These are phyloP conservation scores for Ecdyonurus torrentis DNA, from an alignment of 2,888 invertebrate genomes.

Conservation along the genomic window DNA sequence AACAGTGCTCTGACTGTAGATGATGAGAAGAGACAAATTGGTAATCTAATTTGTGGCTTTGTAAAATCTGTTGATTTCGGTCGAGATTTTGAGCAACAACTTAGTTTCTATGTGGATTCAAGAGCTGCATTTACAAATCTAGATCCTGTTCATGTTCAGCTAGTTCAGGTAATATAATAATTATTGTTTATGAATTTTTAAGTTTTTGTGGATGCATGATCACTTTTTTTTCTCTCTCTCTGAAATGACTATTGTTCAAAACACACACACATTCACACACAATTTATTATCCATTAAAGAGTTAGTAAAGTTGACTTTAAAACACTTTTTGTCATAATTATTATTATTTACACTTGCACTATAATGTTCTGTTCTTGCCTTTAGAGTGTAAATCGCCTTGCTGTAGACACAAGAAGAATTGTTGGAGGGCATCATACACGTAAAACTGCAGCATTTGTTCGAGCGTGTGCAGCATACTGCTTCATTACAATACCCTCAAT, in stretches of 20 bases:
- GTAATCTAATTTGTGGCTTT: conserved; percentile 63
- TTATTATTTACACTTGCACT: background rate
- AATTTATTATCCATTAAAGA: too few relatives aligned
- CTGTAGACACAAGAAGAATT: conserved; percentile 47
- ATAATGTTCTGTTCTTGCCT: conserved; percentile 16
- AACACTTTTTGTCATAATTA: too few relatives aligned
- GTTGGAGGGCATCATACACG: conserved; percentile 58
- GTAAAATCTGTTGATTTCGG: conserved; percentile 68
- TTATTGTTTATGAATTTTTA: too few relatives aligned
- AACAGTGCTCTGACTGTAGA: conserved; percentile 75
- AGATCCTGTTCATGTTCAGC: conserved; percentile 66
- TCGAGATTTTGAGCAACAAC: conserved; percentile 74
- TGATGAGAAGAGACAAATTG: conserved; percentile 77
- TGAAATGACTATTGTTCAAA: too few relatives aligned
- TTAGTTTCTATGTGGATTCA: conserved; percentile 87
- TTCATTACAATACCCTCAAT: conserved; percentile 96
- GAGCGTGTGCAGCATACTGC: conserved; percentile 89
- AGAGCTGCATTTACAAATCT: conserved; percentile 80
- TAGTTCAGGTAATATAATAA: conserved; percentile 83
- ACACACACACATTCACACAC: too few relatives aligned
- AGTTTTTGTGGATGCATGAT: too few relatives aligned
- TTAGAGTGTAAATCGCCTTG: conserved; percentile 65
- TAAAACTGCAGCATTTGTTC: conserved; percentile 70
- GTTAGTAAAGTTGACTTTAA: too few relatives aligned
- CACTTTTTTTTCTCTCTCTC: too few relatives aligned